Conservation (phyloP, 2,113 vertebrate species). For the Peromyscus leucopus region DNA sequence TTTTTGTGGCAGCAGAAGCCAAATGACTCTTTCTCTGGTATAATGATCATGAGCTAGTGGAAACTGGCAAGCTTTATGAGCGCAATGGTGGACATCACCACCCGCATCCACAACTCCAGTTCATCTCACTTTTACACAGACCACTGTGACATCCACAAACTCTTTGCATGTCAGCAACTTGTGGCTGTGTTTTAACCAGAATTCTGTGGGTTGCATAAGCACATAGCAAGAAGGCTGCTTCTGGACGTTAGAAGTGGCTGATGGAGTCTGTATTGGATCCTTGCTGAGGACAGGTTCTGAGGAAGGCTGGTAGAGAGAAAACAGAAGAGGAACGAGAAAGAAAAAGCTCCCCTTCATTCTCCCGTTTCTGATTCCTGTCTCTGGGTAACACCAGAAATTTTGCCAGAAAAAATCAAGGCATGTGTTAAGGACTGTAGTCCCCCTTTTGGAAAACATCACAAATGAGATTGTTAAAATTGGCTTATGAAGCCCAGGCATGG, state of each 20-base stretch:
- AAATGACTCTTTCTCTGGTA: neutral
- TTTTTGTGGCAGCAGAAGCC: neutral
- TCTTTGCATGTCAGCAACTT: neutral
- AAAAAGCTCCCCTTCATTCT: neutral
- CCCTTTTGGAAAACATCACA: neutral
- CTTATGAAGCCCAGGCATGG: neutral
- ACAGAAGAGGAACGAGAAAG: neutral
- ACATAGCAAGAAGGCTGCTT: neutral
- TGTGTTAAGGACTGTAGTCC: neutral
- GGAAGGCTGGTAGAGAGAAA: neutral
- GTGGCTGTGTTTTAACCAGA: too few relatives aligned
- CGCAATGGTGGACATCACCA: neutral
- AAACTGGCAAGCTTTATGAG: neutral
- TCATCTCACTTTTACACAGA: neutral
- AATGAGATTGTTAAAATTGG: neutral
- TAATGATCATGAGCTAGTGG: neutral
- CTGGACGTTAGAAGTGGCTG: neutral
- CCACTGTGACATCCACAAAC: neutral
- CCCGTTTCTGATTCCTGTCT: neutral
- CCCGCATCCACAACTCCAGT: neutral
- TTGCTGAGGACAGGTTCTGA: neutral
- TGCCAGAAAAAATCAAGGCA: neutral
- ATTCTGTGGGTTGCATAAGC: neutral
- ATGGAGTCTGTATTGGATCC: neutral
- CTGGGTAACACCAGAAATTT: neutral